Conservation (phyloP, 2,888 invertebrate species). For the Drosophila cognata region DNA sequence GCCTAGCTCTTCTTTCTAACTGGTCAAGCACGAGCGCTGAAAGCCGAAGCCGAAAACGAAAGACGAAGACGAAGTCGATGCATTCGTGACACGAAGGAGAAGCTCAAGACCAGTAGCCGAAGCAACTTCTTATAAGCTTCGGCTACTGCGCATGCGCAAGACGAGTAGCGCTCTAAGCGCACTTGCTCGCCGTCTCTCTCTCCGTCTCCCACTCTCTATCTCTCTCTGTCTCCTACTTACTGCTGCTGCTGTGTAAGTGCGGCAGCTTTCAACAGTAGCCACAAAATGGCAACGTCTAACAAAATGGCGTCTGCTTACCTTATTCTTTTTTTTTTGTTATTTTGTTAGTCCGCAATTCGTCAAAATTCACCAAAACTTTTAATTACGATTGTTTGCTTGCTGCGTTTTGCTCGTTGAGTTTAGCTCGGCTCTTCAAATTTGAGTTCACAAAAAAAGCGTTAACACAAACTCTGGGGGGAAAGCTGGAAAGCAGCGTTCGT, state of each 20-base stretch:
- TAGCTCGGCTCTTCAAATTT: not conserved
- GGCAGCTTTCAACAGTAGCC: conserved; percentile 67
- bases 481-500: conserved; percentile 39
- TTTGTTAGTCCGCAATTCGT: conserved; percentile 17
- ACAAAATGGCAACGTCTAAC: conserved; percentile 71
- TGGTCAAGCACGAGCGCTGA: conserved; percentile 59
- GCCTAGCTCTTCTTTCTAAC: conserved; percentile 69
- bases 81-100: conserved; percentile 78
- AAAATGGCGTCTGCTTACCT: conserved; percentile 76
- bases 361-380: conserved; percentile 12
- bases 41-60: conserved; percentile 11
- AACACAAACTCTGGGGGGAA: not conserved
- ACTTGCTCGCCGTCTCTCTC: conserved; percentile 23
- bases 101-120: conserved; percentile 85
- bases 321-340: conserved; percentile 7
- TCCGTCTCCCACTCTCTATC: conserved; percentile 1
- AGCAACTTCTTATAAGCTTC: conserved; percentile 73
- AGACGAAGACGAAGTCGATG: conserved; percentile 51
- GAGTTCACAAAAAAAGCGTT: not conserved
- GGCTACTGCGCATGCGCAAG: conserved; percentile 78
- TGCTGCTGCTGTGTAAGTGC: conserved; percentile 56
- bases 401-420: not conserved
- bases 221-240: conserved; percentile 5
- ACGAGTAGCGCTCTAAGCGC: conserved; percentile 67
- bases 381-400: conserved; percentile 7